Percentiles rank a stretch among this genome's conserved stretches.
Evolutionary conservation across 2,113 vertebrate species (phyloP).

Genomic region (Aldabrachelys gigantea): DNA sequence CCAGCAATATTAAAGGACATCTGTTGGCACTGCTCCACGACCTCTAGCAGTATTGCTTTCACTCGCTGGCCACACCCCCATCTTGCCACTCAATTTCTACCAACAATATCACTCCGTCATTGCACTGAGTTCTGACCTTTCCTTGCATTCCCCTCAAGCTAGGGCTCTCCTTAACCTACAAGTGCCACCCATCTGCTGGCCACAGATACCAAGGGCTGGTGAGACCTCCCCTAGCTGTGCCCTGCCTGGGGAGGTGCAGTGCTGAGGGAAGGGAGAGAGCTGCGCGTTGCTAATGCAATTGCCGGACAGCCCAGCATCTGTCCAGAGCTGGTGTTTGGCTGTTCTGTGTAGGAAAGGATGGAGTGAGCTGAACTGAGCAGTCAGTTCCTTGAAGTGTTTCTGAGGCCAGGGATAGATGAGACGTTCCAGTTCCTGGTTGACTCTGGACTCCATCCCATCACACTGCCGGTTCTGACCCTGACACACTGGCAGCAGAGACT

Average conservation of each 20-base stretch:
- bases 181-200: too few species aligned
- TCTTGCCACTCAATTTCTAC: neutral
- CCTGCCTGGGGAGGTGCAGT: too few species aligned
- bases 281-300: neutral
- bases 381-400: neutral
- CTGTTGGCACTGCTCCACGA: neutral
- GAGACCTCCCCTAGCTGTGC: too few species aligned
- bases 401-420: neutral
- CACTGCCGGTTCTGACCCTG: neutral
- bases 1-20: neutral
- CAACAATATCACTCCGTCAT: fast-evolving
- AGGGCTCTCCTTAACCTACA: too few species aligned
- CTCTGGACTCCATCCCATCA: neutral
- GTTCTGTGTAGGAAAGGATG: neutral
- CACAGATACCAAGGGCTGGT: neutral
- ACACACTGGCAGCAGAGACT: too few species aligned
- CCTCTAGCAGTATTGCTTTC: neutral
- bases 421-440: neutral
- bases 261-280: neutral
- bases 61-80: fast-evolving
- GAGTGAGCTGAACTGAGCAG: neutral
- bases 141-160: neutral
- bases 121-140: neutral
- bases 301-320: too few species aligned
- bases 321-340: too few species aligned